phyloP scores from a whole-genome alignment of 2,113 vertebrate species.

The Erpornis zantholeuca region DNA sequence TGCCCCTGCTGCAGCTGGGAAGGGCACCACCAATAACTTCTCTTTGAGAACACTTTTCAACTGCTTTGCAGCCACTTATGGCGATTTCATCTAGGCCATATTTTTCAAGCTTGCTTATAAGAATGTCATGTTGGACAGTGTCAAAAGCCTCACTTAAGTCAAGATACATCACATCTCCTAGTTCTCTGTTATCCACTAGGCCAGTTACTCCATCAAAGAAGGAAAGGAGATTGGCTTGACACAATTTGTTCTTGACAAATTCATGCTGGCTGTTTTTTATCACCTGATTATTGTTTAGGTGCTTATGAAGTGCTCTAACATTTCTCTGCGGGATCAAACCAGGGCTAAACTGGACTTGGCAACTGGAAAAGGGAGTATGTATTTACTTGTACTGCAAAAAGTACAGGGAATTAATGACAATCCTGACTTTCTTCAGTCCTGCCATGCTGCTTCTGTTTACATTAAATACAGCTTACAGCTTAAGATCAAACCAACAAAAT shows the following conservation, averaged over 20 bases:
- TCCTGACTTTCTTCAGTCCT: neutral
- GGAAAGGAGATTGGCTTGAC: conserved; percentile 46
- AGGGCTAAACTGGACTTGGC: neutral
- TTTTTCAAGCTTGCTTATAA: conserved; percentile 51
- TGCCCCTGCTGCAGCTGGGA: neutral
- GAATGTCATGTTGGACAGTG: conserved; percentile 57
- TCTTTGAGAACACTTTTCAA: neutral
- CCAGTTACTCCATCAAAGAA: conserved; percentile 36
- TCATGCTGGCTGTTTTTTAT: conserved; percentile 48
- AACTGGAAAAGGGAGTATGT: neutral
- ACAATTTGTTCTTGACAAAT: conserved; percentile 48
- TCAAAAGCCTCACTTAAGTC: conserved; percentile 59
- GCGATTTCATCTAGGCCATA: conserved; percentile 22
- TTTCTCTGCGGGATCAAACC: neutral
- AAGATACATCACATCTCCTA: conserved; percentile 54
- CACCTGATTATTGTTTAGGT: conserved; percentile 57
- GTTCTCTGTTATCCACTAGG: conserved; percentile 16
- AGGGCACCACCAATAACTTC: neutral
- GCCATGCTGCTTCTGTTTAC: neutral
- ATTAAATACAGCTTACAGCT: neutral
- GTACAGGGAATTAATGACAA: neutral
- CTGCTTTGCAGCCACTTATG: neutral
- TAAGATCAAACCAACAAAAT: neutral
- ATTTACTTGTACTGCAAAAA: too few species aligned
- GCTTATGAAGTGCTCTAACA: conserved; percentile 2